Percentiles rank a stretch among this genome's conserved stretches.
phyloP scores from a whole-genome alignment of 1,140 invertebrate species.

The Coptotermes formosanus region DNA sequence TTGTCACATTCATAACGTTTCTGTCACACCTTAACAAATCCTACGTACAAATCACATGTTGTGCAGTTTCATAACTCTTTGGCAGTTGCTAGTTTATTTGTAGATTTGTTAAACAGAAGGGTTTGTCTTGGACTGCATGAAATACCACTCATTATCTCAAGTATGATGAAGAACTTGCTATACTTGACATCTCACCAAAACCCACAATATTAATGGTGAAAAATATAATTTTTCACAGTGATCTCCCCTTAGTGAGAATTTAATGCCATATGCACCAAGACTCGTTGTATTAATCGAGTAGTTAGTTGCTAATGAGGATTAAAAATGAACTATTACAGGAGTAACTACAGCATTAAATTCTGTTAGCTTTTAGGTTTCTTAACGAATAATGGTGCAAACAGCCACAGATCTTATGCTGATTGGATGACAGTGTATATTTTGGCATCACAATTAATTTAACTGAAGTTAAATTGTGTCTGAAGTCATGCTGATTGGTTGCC shows the following conservation, averaged over 20 bases:
- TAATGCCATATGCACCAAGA: slow-evolving; percentile 8
- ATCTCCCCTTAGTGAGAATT: not conserved
- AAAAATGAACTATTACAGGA: not conserved
- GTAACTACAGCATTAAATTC: not conserved
- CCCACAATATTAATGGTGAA: not conserved
- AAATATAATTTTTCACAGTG: not conserved
- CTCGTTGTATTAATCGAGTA: not conserved
- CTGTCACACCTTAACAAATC: no score
- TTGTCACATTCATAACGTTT: not conserved
- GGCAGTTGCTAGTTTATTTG: not conserved
- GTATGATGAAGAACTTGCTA: not conserved
- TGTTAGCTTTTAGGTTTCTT: not conserved
- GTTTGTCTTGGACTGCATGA: not conserved
- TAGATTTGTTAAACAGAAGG: not conserved
- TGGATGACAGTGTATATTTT: not conserved
- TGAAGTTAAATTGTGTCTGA: not conserved
- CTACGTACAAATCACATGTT: not conserved
- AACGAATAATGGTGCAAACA: slow-evolving; percentile 18
- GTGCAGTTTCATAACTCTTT: not conserved
- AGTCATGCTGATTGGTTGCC: not conserved
- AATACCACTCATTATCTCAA: not conserved
- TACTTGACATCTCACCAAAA: not conserved
- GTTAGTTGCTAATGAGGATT: not conserved
- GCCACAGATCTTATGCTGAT: not conserved
- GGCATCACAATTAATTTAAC: not conserved